Conservation (phyloP, 2,113 vertebrate species). For the Piprites chloris region DNA sequence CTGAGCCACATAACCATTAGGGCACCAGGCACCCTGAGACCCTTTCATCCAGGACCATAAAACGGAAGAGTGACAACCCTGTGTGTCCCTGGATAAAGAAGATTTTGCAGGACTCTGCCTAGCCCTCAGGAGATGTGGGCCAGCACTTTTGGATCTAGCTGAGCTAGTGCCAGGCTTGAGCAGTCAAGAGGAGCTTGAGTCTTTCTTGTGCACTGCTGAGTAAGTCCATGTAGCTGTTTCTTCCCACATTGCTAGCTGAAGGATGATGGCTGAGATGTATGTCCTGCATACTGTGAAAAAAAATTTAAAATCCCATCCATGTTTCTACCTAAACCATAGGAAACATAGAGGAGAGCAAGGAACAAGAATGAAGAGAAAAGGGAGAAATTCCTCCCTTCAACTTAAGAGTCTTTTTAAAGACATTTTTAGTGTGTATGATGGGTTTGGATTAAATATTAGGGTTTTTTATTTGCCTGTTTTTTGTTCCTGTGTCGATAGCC, state of each 20-base stretch:
- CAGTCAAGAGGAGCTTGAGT: accelerated
- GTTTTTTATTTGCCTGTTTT: not conserved
- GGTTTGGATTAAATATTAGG: not conserved
- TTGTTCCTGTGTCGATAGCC: not conserved
- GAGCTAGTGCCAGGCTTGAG: not conserved
- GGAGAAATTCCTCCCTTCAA: not conserved
- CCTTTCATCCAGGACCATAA: not conserved
- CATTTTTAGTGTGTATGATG: not conserved
- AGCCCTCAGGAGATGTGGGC: not conserved
- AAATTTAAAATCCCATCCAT: not conserved
- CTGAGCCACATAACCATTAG: not conserved
- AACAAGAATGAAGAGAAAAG: not conserved
- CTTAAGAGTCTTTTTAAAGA: not conserved
- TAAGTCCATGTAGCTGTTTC: not conserved
- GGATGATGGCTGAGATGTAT: not conserved
- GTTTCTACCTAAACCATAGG: not conserved
- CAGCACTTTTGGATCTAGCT: not conserved
- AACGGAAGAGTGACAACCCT: not conserved
- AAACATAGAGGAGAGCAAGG: not conserved
- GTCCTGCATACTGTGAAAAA: not conserved
- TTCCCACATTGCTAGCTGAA: not conserved
- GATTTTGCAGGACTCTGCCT: not conserved
- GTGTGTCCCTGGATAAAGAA: not conserved
- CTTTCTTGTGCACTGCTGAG: not conserved
- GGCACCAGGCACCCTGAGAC: not conserved